Percentiles rank a stretch among this genome's conserved stretches.
These are phyloP conservation scores for Tribolium freemani DNA, from an alignment of 2,888 invertebrate species.

Conservation along the genomic window DNA sequence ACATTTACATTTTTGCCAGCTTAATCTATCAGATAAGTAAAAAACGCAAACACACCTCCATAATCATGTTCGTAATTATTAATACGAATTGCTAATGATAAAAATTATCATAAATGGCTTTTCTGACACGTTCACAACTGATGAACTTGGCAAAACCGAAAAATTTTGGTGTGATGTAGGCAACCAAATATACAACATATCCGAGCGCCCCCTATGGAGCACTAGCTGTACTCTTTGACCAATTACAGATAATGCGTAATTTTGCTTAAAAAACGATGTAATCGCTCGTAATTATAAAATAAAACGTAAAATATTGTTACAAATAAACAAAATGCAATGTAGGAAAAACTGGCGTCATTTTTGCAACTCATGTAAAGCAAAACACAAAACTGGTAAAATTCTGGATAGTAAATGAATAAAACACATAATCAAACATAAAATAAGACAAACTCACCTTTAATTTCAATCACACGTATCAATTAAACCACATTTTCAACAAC, in stretches of 20 bases:
- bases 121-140: not conserved
- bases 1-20: conserved; percentile 28
- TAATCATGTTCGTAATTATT: conserved; percentile 2
- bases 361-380: too few species aligned
- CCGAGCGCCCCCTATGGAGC: not conserved
- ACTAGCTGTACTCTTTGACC: not conserved
- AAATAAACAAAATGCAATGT: too few species aligned
- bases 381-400: too few species aligned
- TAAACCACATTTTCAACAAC: too few species aligned
- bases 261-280: too few species aligned
- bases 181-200: not conserved
- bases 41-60: conserved; percentile 10
- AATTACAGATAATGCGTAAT: not conserved
- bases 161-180: not conserved
- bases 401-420: too few species aligned
- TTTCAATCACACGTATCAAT: too few species aligned
- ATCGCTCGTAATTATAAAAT: too few species aligned
- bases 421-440: too few species aligned
- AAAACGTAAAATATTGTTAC: too few species aligned
- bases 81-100: conserved; percentile 11
- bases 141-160: not conserved
- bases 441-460: too few species aligned
- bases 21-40: conserved; percentile 21
- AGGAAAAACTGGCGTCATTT: too few species aligned
- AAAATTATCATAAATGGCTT: conserved; percentile 12